Conservation (phyloP, 2,888 invertebrate species). For the Hololepta plana region DNA sequence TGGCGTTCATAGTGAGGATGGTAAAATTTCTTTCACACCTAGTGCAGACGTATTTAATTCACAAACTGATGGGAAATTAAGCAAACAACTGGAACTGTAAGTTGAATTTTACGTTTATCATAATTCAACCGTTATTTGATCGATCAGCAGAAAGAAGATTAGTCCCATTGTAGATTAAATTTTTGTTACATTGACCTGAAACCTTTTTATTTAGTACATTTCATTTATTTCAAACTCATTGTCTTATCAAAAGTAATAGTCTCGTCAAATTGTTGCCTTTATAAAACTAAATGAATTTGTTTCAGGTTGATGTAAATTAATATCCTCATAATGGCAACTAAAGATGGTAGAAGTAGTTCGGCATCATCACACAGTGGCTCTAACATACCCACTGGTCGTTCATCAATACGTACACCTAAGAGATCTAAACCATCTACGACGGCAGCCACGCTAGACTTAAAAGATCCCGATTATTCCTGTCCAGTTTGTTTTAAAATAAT, state of each 20-base stretch:
- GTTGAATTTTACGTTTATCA: slow-evolving; percentile 16
- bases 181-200: slow-evolving; percentile 18
- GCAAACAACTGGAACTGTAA: slow-evolving; percentile 31
- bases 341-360: slow-evolving; percentile 29
- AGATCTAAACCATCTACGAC: slow-evolving; percentile 31
- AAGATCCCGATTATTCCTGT: slow-evolving; percentile 15
- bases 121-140: no score
- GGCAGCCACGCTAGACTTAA: slow-evolving; percentile 39
- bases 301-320: slow-evolving; percentile 31
- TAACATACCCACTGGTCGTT: slow-evolving; percentile 23
- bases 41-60: slow-evolving; percentile 31
- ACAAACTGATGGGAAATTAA: slow-evolving; percentile 28
- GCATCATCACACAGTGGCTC: slow-evolving; percentile 27
- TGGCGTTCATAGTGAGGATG: slow-evolving; percentile 30
- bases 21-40: slow-evolving; percentile 27
- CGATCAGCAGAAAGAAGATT: no score
- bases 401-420: slow-evolving; percentile 30
- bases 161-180: no score
- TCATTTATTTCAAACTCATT: slow-evolving; percentile 3
- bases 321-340: slow-evolving; percentile 10
- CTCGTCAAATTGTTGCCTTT: no score
- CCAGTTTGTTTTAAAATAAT: slow-evolving; percentile 64
- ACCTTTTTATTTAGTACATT: slow-evolving; percentile 10
- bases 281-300: no score
- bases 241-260: no score